Conservation (phyloP, 2,797 vertebrate species). For the Mormyrus hasselquistii region DNA sequence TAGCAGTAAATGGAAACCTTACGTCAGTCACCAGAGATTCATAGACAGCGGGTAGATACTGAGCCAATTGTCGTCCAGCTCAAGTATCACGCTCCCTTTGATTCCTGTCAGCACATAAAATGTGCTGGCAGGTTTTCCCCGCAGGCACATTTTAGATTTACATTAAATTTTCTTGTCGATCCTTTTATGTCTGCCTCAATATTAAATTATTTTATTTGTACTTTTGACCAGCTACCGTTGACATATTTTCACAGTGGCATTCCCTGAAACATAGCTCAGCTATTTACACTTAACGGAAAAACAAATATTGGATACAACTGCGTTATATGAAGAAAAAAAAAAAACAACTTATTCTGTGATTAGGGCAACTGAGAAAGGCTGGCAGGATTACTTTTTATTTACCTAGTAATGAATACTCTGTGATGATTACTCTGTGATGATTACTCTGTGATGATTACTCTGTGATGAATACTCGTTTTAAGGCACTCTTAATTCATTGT, state of each 20-base stretch:
- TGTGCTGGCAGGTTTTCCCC: neutral
- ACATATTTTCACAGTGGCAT: neutral
- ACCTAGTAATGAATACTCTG: neutral
- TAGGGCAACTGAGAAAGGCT: neutral
- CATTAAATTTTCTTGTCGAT: neutral
- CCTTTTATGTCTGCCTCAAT: neutral
- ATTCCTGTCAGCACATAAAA: neutral
- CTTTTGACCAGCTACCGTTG: neutral
- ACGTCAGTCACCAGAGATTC: slow-evolving; percentile 18
- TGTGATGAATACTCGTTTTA: neutral
- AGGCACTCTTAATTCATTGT: neutral
- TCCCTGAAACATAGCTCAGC: slow-evolving; percentile 9
- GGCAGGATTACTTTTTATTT: neutral
- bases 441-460: neutral
- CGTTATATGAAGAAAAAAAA: neutral
- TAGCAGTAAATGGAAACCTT: slow-evolving; percentile 6
- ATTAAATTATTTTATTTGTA: neutral
- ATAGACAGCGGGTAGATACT: neutral
- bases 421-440: neutral
- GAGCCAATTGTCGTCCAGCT: neutral
- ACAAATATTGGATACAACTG: neutral
- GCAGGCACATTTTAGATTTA: neutral
- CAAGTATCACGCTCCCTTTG: neutral
- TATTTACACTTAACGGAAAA: neutral
- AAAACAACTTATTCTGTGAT: neutral